phyloP scores from a whole-genome alignment of 2,888 invertebrate species.

The Drosophila fungiperda region DNA sequence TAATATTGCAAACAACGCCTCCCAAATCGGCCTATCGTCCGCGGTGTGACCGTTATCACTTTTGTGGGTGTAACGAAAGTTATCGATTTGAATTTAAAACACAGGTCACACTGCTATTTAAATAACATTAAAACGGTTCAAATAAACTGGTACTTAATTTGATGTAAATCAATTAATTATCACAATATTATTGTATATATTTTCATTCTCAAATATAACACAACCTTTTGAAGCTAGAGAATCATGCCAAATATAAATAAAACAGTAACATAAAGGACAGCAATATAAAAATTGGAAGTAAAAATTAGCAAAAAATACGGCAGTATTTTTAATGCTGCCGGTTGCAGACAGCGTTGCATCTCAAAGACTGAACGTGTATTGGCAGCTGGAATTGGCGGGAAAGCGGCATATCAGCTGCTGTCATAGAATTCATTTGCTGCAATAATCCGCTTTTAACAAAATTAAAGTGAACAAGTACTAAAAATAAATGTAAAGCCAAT shows the following conservation, averaged over 20 bases:
- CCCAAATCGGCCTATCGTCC: slow-evolving; percentile 38
- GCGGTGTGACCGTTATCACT: slow-evolving; percentile 36
- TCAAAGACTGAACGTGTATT: slow-evolving; percentile 40
- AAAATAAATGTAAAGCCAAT: neutral
- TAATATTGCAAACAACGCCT: slow-evolving; percentile 39
- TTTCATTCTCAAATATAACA: neutral
- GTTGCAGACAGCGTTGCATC: neutral
- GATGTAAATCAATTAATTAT: neutral
- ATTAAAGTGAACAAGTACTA: neutral
- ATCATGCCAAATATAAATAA: neutral
- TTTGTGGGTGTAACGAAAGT: neutral
- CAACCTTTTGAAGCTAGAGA: neutral
- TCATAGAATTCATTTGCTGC: slow-evolving; percentile 21
- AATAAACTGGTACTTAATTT: neutral
- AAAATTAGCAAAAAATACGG: neutral
- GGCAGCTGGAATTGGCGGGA: slow-evolving; percentile 62
- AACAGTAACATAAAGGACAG: neutral
- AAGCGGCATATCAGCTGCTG: slow-evolving; percentile 58
- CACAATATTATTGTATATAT: neutral
- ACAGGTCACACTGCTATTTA: slow-evolving; percentile 11
- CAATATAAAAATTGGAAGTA: neutral
- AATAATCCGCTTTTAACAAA: slow-evolving; percentile 3
- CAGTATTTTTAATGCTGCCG: slow-evolving; percentile 30
- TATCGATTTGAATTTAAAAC: neutral
- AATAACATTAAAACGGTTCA: neutral